Base-by-base conservation (phyloP, 64 coral and sea anemone genomes). In the Pocillopora verrucosa region DNA sequence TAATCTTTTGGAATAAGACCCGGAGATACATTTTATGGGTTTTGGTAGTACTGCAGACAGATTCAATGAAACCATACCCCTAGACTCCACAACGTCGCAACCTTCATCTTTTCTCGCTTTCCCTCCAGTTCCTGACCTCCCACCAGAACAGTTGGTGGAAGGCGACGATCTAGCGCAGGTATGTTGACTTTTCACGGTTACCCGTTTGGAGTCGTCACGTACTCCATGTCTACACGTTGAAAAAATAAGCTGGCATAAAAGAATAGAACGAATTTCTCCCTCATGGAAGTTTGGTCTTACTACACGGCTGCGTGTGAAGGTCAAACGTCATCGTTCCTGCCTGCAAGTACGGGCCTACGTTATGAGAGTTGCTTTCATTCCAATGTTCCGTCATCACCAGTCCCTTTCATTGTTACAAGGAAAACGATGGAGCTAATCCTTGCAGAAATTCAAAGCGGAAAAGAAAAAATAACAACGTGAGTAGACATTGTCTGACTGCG, bases 41-140 rank as follows among this genome's bases (percentile, higher is more conserved):
- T 64, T 0, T 16, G 76, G 22, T 36, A 16, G 16, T 78, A 56
- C n/a, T 36, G 76, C 16, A 36, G 20, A 78, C 45, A 56, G 37
- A 36, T 58, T 22, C 45, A 78, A 36, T 78, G 75, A 36, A 17
- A 45, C 36, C 36, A 12, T 77, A 56, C 36, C 75, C 16, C 75
- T 77, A 77, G 36, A 77, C 10, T 61, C 60, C 10, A 11, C 60
- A 61, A 77, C 13, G 37, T 77, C 12, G 37, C 75, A 77, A 77
- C 37, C 75, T 16, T 56, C 41, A 12, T 77, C 36, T 77, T 77
- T 12, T 0, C 37, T 51, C 75, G 75, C 11, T 51, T 10, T 13
- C 41, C 75, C 75, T 77, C 75, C 75, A 7, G 75, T 77, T 77
- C 9, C 75, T 77, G 75, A 77, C 36, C 75, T 77, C 9, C 36